phyloP scores from a whole-genome alignment of 1,140 invertebrate genomes.

The Euura saliciscinereae region DNA sequence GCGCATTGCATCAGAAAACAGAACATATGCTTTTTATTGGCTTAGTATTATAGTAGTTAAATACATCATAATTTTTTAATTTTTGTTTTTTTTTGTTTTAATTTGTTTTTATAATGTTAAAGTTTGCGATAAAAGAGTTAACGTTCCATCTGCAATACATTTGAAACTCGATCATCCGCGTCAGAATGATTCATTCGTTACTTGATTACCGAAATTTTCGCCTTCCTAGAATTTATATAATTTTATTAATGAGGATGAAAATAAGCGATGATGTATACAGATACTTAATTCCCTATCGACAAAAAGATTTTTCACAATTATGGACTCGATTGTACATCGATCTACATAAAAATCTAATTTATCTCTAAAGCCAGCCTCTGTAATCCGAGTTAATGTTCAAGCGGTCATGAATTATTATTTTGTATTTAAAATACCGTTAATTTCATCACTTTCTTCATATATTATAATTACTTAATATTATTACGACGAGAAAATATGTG shows the following conservation, averaged over 20 bases:
- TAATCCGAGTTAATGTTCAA: neutral
- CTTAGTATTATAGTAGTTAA: slow-evolving; percentile 21
- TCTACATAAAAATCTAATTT: neutral
- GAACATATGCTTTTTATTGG: slow-evolving; percentile 27
- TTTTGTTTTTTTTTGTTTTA: too few species aligned
- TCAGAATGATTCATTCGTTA: neutral
- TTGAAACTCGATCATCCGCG: neutral
- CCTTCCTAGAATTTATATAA: neutral
- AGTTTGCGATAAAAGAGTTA: slow-evolving; percentile 8
- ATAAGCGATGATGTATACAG: neutral
- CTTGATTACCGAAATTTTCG: neutral
- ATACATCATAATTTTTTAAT: slow-evolving; percentile 21
- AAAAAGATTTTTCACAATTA: neutral
- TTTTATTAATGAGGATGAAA: neutral
- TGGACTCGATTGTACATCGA: neutral
- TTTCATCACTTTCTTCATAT: neutral
- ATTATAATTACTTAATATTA: neutral
- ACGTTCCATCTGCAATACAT: neutral
- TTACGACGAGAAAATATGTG: neutral
- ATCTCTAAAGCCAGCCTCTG: too few species aligned
- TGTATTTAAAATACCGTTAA: neutral
- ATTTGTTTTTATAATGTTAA: neutral
- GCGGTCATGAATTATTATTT: neutral
- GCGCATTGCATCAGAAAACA: slow-evolving; percentile 25
- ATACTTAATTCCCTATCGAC: neutral